Conservation (phyloP, 1,140 invertebrate species). For the Papilio glaucus region DNA sequence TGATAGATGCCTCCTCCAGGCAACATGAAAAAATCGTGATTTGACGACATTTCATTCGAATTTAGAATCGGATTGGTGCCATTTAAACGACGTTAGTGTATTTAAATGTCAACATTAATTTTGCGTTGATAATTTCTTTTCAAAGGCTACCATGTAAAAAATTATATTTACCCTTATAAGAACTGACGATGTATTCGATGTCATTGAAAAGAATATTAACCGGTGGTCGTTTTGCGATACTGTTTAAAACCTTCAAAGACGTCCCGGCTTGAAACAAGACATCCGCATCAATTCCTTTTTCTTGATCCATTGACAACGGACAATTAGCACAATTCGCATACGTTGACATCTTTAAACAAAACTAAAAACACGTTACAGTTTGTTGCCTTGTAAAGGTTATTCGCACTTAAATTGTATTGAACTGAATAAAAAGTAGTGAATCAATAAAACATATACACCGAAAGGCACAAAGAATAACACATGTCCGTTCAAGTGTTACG, state of each 20-base stretch:
- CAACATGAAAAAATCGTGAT: no score
- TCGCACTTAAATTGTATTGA: not conserved
- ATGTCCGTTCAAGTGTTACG: not conserved
- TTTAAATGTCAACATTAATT: slow-evolving; percentile 5
- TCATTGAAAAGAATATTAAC: slow-evolving; percentile 21
- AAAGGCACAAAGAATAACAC: not conserved
- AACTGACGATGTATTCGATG: slow-evolving; percentile 26
- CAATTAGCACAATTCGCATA: not conserved
- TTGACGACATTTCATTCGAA: no score
- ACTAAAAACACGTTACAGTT: not conserved
- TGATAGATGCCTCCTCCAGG: no score
- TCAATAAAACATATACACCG: not conserved
- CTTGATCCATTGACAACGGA: not conserved
- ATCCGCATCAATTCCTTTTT: not conserved
- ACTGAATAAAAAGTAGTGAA: not conserved
- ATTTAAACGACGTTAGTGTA: no score
- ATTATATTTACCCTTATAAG: not conserved
- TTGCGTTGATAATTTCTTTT: not conserved
- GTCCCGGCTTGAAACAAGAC: not conserved
- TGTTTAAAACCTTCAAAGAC: slow-evolving; percentile 13
- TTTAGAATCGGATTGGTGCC: no score
- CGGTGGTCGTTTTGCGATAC: slow-evolving; percentile 26
- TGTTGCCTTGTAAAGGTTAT: not conserved
- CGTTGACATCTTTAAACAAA: not conserved
- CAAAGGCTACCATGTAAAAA: not conserved